A percentile compares a stretch with the other conserved stretches of the same genome.
These are phyloP conservation scores for Spilogale gracilis DNA, from an alignment of 2,113 vertebrate genomes.

Conservation along the genomic window DNA sequence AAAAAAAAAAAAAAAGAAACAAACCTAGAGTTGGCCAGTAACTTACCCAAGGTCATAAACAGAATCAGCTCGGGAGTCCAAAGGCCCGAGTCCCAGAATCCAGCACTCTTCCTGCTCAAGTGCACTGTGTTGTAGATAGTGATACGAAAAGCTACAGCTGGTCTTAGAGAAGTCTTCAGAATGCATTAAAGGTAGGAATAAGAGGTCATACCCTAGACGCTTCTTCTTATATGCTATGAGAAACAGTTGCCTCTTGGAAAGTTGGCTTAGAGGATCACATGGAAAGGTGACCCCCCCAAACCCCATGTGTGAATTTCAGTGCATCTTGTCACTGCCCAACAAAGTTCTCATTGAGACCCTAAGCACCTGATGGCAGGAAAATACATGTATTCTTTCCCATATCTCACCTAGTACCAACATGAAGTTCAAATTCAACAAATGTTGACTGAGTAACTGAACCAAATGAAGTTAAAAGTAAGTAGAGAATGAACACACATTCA, in stretches of 20 bases:
- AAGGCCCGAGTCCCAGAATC: background rate
- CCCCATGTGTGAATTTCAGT: background rate
- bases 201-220: background rate
- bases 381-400: background rate
- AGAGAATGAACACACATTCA: conserved; percentile 1
- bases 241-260: background rate
- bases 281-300: background rate
- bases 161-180: background rate
- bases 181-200: background rate
- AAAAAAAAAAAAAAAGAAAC: too few relatives aligned
- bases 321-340: background rate
- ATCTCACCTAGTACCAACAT: background rate
- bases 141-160: background rate
- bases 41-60: background rate
- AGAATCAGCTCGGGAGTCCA: background rate
- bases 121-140: background rate
- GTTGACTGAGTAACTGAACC: background rate
- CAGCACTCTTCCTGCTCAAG: background rate
- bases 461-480: background rate
- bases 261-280: background rate
- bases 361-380: background rate
- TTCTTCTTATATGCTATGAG: background rate
- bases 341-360: background rate
- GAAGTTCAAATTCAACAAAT: conserved; percentile 45
- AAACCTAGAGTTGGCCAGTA: background rate